Evolutionary conservation across 2,888 invertebrate genomes (phyloP), one percentile per base, ranked within the genome.

Genomic region (Amiota communis): DNA sequence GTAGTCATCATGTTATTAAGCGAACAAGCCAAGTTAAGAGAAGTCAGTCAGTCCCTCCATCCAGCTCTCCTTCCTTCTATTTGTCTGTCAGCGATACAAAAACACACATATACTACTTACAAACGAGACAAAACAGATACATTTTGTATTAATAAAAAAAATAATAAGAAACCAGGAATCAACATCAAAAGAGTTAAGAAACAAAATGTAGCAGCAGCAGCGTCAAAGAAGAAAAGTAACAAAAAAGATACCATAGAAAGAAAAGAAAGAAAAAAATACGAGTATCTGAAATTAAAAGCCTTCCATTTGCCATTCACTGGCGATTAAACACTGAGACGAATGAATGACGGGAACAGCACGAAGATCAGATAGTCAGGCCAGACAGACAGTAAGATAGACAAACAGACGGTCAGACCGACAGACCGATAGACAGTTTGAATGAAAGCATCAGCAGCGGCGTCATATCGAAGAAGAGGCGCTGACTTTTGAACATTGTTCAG

Each of bases 1-100:
- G 77, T 74, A 83, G 82, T 82, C 82, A 82, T 81, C 82, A 79
- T 83, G 80, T 81, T 82, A 82, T 82, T 83, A 82, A 81, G 83
- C 83, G 75, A 75, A 75, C 71, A 53, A 69, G 72, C 76, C 64
- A 67, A 56, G 67, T 68, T 53, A 68, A 68, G 23, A 49, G 61
- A 61, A 61, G 23, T 56, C 36, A 56, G 53, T 63, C 51, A 71
- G 59, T 36, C 36, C 36, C 36, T 36, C 36, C 2, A 6, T 36
- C 36, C 36, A 36, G 1, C 36, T 2, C 0, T 36, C 36, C 6
- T 2, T 36, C 36, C 36, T 36, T 36, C 36, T 36, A 36, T 36
- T 36, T 36, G 36, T 36, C 36, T 36, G 36, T 36, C 36, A 36
- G 36, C 8, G 36, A 70, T 46, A 70, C 67, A 70, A 68, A 72